These are phyloP conservation scores for Lycaon pictus DNA, from an alignment of 2,113 vertebrate species.

Conservation along the genomic window DNA sequence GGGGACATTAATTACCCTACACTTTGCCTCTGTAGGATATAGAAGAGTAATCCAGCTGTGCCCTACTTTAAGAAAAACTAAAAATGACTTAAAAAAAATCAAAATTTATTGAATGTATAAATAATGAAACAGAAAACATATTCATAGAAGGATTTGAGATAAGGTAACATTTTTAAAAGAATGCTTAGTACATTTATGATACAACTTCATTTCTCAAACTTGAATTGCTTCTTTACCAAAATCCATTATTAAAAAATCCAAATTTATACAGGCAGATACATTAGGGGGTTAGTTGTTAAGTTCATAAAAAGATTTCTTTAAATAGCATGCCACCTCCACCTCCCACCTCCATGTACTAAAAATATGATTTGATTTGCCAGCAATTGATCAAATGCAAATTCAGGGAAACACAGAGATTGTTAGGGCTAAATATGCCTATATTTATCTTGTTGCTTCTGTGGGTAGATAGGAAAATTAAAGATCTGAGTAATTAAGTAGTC, in stretches of 20 bases:
- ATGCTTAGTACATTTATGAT: not conserved
- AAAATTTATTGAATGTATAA: conserved; percentile 42
- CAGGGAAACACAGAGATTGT: not conserved
- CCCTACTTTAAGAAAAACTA: conserved; percentile 61
- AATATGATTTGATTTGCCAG: conserved; percentile 62
- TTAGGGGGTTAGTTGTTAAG: conserved; percentile 38
- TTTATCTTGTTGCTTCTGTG: conserved; percentile 40
- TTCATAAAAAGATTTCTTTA: conserved; percentile 53
- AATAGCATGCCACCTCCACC: conserved; percentile 6
- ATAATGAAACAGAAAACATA: conserved; percentile 46
- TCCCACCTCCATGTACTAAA: not conserved
- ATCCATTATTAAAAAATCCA: conserved; percentile 54
- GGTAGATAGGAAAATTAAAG: conserved; percentile 42
- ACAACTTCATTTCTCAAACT: conserved; percentile 46
- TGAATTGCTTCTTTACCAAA: conserved; percentile 46
- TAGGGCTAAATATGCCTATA: conserved; percentile 21
- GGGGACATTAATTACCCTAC: conserved; percentile 12
- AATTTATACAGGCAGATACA: conserved; percentile 49
- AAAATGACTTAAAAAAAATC: conserved; percentile 57
- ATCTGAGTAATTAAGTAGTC: conserved; percentile 50
- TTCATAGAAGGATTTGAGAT: conserved; percentile 25
- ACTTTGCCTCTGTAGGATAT: not conserved
- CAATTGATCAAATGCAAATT: conserved; percentile 63
- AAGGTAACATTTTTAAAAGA: conserved; percentile 49
- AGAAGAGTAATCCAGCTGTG: conserved; percentile 9